Evolutionary conservation across 2,797 vertebrate genomes (phyloP).

Genomic region (Hippopotamyrus pictus): DNA sequence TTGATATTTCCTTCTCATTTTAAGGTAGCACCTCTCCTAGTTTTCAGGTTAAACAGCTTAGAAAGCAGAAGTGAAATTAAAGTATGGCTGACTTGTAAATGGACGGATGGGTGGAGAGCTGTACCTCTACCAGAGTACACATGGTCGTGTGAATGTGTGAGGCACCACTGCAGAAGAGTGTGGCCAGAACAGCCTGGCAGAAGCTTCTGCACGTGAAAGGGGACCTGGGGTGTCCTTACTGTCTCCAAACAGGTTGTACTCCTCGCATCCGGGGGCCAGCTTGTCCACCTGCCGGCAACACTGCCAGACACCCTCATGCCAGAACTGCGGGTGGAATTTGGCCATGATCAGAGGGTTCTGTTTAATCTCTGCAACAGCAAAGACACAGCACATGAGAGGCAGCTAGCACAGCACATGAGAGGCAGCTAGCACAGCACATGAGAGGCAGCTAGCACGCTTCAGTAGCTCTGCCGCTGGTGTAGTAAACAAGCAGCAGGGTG

Average conservation of each 20-base stretch:
- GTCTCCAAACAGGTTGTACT: conserved; percentile 79
- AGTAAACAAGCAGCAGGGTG: neutral
- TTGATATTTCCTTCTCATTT: neutral
- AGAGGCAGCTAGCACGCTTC: too few species aligned
- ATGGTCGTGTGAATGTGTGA: neutral
- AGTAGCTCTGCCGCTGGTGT: neutral
- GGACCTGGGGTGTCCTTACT: conserved; percentile 55
- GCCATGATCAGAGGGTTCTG: conserved; percentile 70
- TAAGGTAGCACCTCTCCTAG: neutral
- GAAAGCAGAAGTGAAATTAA: neutral
- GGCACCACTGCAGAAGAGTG: neutral
- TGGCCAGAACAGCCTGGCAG: neutral
- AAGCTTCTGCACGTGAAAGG: neutral
- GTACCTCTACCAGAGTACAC: neutral
- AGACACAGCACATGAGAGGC: neutral
- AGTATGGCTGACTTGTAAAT: neutral
- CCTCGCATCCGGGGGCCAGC: conserved; percentile 80
- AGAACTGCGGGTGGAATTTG: conserved; percentile 91
- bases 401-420: neutral
- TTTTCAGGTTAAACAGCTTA: neutral
- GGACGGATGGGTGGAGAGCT: neutral
- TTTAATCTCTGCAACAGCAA: conserved; percentile 70
- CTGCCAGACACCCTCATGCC: conserved; percentile 82
- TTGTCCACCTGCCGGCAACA: conserved; percentile 90
- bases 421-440: neutral